A percentile compares a stretch with the other conserved stretches of the same genome.
Conservation (phyloP, 2,888 invertebrate species). For the Biston betularia region DNA sequence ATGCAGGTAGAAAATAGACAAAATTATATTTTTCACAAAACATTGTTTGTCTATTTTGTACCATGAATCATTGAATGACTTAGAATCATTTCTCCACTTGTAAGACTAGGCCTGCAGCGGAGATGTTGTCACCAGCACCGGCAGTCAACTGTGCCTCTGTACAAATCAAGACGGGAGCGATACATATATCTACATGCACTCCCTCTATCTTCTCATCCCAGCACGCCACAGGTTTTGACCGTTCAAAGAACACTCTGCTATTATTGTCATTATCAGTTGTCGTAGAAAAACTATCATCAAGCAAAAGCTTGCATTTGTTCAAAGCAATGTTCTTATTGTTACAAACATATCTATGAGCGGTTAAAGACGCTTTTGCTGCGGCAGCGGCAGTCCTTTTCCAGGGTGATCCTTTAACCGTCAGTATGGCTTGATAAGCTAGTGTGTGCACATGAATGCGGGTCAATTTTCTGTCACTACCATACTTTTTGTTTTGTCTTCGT, state of each 20-base stretch:
- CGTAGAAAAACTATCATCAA: constrained; percentile 94
- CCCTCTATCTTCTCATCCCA: constrained; percentile 89
- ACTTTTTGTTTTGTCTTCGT: constrained; percentile 71
- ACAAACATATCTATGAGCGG: constrained; percentile 94
- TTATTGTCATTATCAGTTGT: constrained; percentile 84
- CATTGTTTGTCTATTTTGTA: background rate
- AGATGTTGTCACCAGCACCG: constrained; percentile 95
- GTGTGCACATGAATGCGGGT: constrained; percentile 94
- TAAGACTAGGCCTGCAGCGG: constrained; percentile 93
- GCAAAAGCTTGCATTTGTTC: constrained; percentile 85
- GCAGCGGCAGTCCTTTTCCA: constrained; percentile 94
- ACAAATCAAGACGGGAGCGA: constrained; percentile 94
- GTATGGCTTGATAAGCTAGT: constrained; percentile 94
- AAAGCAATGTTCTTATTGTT: constrained; percentile 87
- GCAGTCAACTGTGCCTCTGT: constrained; percentile 93
- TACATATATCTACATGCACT: constrained; percentile 88
- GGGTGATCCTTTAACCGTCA: constrained; percentile 88
- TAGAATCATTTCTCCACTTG: constrained; percentile 84
- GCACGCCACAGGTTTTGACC: constrained; percentile 91
- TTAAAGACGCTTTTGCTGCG: constrained; percentile 93
- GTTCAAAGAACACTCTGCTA: constrained; percentile 88
- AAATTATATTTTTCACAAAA: background rate
- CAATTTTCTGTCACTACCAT: constrained; percentile 83
- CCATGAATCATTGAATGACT: constrained; percentile 27
- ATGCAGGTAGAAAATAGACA: constrained; percentile 16